Evolutionary conservation across 2,888 invertebrate genomes (phyloP).

Genomic region (Protophormia terraenovae): DNA sequence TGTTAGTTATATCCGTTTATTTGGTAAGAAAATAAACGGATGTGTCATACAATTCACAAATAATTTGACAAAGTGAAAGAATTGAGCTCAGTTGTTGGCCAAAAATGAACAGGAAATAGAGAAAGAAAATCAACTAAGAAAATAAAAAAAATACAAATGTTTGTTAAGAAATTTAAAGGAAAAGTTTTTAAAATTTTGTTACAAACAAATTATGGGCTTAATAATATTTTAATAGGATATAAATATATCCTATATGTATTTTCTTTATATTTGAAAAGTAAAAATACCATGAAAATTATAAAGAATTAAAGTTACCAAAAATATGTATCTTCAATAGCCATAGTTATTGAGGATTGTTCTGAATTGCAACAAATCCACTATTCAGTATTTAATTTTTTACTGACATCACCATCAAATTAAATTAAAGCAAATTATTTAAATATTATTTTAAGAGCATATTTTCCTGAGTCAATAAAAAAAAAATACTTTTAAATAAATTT

Average conservation of each 20-base stretch:
- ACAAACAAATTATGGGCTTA: too few relatives aligned
- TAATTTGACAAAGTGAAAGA: slow-evolving; percentile 47
- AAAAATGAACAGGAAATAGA: slow-evolving; percentile 2
- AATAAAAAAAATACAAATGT: too few relatives aligned
- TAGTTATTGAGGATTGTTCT: too few relatives aligned
- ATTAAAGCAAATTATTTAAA: background rate
- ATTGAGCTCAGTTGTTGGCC: background rate
- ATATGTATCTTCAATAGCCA: too few relatives aligned
- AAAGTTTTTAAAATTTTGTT: too few relatives aligned
- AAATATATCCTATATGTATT: too few relatives aligned
- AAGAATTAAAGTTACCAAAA: too few relatives aligned
- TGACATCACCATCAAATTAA: background rate
- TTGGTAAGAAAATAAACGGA: slow-evolving; percentile 43
- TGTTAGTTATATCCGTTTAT: slow-evolving; percentile 54
- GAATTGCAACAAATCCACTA: too few relatives aligned
- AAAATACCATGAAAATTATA: too few relatives aligned
- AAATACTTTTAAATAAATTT: background rate
- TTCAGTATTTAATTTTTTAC: background rate
- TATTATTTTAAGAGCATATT: background rate
- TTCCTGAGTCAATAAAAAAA: background rate
- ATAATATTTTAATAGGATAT: too few relatives aligned
- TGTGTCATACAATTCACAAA: slow-evolving; percentile 47
- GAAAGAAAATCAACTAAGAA: background rate
- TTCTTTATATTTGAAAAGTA: too few relatives aligned
- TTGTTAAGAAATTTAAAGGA: too few relatives aligned